A percentile compares a stretch with the other conserved stretches of the same genome.
Evolutionary conservation across 2,113 vertebrate genomes (phyloP).

Genomic region (Nycticebus coucang): DNA sequence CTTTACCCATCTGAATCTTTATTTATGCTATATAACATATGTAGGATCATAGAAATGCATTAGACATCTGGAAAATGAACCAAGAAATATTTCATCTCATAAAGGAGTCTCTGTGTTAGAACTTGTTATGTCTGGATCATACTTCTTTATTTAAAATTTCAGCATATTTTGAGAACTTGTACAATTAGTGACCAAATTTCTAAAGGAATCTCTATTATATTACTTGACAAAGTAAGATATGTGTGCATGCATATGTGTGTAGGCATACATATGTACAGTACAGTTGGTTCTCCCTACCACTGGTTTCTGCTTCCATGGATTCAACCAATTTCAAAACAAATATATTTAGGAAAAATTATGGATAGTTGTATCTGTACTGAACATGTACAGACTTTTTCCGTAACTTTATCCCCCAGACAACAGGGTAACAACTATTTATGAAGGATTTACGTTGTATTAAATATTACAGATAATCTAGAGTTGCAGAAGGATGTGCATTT

Average conservation of each 20-base stretch:
- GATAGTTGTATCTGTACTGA: background rate
- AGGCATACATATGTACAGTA: background rate
- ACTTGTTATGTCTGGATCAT: background rate
- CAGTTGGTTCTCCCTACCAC: background rate
- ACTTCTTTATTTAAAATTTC: constrained; percentile 1
- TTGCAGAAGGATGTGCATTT: background rate
- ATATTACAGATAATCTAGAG: background rate
- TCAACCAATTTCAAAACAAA: background rate
- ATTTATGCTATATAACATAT: background rate
- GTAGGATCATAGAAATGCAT: background rate
- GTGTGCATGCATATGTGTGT: background rate
- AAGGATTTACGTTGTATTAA: background rate
- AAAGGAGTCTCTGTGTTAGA: background rate
- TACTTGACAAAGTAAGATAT: background rate
- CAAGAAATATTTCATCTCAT: constrained; percentile 11
- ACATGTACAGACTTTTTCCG: background rate
- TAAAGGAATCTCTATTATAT: background rate
- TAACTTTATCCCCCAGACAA: background rate
- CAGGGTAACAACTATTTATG: background rate
- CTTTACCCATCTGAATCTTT: constrained; percentile 30
- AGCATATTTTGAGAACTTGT: background rate
- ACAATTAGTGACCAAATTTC: background rate
- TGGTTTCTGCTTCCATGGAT: background rate
- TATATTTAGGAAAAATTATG: background rate
- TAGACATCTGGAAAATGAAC: constrained; percentile 34